Conservation (phyloP, 2,113 vertebrate genomes). For the Morphnarchus princeps region DNA sequence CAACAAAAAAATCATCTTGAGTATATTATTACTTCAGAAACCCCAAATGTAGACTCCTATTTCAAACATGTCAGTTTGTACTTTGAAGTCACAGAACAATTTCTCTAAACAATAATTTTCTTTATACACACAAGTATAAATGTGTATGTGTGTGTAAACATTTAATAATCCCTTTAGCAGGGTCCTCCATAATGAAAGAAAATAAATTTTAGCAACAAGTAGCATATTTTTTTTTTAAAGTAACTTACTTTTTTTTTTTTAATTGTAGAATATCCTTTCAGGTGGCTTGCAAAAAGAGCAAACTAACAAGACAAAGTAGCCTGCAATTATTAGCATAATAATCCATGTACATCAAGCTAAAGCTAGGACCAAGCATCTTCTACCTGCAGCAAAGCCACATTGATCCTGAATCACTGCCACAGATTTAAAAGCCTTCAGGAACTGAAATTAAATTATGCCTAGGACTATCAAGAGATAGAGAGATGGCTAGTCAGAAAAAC, state of each 20-base stretch:
- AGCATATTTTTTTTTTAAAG: background rate
- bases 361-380: background rate
- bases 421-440: background rate
- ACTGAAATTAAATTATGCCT: background rate
- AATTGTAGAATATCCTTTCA: background rate
- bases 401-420: background rate
- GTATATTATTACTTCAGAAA: background rate
- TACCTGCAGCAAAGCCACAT: background rate
- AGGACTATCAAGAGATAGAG: background rate
- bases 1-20: background rate
- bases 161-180: background rate
- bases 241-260: background rate
- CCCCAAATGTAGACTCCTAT: background rate
- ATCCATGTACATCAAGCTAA: background rate
- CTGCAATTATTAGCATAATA: background rate
- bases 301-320: background rate
- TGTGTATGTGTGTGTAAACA: background rate
- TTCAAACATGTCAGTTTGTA: background rate
- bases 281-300: background rate
- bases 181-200: background rate
- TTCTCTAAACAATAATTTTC: background rate
- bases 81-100: background rate
- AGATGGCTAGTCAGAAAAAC: background rate
- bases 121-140: background rate
- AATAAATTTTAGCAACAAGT: background rate